Evolutionary conservation across 2,888 invertebrate genomes (phyloP).

Genomic region (Andrena bucephala): DNA sequence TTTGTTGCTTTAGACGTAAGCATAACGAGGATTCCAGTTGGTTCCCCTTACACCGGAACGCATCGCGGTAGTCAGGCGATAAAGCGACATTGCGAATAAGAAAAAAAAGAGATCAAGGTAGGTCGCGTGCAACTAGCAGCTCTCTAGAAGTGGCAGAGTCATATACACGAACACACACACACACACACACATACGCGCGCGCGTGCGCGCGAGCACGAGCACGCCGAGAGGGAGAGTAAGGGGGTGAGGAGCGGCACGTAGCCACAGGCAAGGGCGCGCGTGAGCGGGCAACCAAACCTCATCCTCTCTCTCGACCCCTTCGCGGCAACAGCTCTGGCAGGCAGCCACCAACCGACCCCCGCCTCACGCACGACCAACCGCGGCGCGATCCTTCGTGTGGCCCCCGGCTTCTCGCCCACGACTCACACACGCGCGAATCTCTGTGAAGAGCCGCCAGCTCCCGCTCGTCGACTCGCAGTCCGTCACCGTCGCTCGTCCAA

Average conservation of each 20-base stretch:
- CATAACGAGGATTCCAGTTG: slow-evolving; percentile 48
- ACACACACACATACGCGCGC: slow-evolving; percentile 1
- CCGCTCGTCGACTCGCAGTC: slow-evolving; percentile 83
- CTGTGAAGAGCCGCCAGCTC: slow-evolving; percentile 82
- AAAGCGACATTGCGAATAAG: slow-evolving; percentile 54
- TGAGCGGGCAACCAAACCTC: slow-evolving; percentile 78
- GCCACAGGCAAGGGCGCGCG: slow-evolving; percentile 82
- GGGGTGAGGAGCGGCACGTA: slow-evolving; percentile 69
- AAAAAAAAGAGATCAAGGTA: slow-evolving; percentile 50
- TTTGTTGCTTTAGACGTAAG: not conserved
- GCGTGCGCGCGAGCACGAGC: slow-evolving; percentile 5
- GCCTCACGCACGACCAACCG: slow-evolving; percentile 68
- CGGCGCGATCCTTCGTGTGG: slow-evolving; percentile 69
- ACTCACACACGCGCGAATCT: slow-evolving; percentile 65
- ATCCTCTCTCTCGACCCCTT: slow-evolving; percentile 58
- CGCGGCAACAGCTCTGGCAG: slow-evolving; percentile 61
- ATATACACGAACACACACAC: slow-evolving; percentile 10
- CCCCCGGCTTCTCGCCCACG: slow-evolving; percentile 72
- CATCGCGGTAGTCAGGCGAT: slow-evolving; percentile 59
- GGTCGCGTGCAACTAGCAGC: slow-evolving; percentile 57
- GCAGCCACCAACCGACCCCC: slow-evolving; percentile 66
- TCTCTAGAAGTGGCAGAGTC: slow-evolving; percentile 40
- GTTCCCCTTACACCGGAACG: slow-evolving; percentile 58
- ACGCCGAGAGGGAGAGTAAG: slow-evolving; percentile 27
- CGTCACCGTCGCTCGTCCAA: slow-evolving; percentile 80